Base-by-base conservation (phyloP, 2,113 vertebrate species). In the Phycodurus eques region DNA sequence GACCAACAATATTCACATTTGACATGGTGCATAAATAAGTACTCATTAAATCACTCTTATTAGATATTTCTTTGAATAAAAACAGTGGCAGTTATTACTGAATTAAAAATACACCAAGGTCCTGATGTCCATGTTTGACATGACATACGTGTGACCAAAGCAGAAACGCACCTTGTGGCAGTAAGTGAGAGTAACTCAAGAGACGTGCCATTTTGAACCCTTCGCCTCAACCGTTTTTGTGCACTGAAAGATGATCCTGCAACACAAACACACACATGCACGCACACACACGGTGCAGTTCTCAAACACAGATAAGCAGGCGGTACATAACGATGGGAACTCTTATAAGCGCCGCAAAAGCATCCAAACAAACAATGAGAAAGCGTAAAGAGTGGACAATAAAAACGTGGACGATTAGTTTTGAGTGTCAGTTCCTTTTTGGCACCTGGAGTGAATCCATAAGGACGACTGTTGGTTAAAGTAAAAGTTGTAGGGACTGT, bases 11-110 rank as follows among this genome's bases (percentile, higher is more conserved):
- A 5, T 87, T 88, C 86, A 89, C 85, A 88, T 88, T 85, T 90
- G 73, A 82, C 74, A 82, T 74, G 76, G 85, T 87, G 88, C 87
- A 93, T 90, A 90, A 90, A 92, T 91, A 92, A 80, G 68, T 79
- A 80, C 71, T 82, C 61, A 85, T 88, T 84, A 78, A 85, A 90
- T 86, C 87, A 84, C 80, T 86, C 84, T 88, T 81, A 88, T 80
- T 82, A 80, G 79, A 80, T 88, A 84, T 86, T 85, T 85, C 62
- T 83, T 85, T 87, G 79, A 75, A 89, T 78, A 83, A 85, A 83
- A 85, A 87, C 61, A 75, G 69, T 42, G 72, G 84, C 64, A 85
- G 79, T 54, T 78, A 69, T 83, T 62, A 83, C 70, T 80, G 73
- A 88, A 77, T 81, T 70, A 68, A 81, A 84, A 85, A 82, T 71